Percentiles rank a stretch among this genome's conserved stretches.
phyloP scores from a whole-genome alignment of 1,140 invertebrate genomes.

The Caenorhabditis brenneri region DNA sequence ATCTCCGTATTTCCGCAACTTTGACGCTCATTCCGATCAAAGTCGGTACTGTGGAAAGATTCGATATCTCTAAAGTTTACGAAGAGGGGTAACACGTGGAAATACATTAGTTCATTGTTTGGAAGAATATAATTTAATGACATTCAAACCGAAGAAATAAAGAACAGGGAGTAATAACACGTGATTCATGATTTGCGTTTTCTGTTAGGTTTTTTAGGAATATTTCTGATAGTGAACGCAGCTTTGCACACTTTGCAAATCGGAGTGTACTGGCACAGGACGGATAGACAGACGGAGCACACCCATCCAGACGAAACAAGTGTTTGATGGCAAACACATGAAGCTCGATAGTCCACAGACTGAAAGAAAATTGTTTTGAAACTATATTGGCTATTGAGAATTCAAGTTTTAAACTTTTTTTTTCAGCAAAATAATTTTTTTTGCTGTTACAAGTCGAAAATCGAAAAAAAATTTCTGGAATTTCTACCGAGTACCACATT shows the following conservation, averaged over 20 bases:
- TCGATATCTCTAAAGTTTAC: neutral
- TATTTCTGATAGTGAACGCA: conserved; percentile 73
- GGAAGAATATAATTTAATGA: neutral
- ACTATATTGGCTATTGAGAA: no score
- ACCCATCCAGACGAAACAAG: conserved; percentile 48
- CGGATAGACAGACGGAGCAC: conserved; percentile 87
- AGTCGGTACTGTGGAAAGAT: neutral
- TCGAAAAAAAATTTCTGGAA: no score
- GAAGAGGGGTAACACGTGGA: neutral
- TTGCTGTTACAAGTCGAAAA: no score
- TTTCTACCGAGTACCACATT: no score
- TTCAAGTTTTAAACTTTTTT: no score
- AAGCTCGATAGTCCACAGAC: conserved; percentile 51
- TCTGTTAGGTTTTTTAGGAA: neutral
- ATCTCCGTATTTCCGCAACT: neutral
- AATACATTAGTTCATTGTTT: no score
- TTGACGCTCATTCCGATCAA: neutral
- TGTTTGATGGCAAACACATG: conserved; percentile 49
- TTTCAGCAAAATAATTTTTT: no score
- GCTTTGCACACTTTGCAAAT: conserved; percentile 96
- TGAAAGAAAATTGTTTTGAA: no score
- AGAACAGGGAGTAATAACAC: neutral
- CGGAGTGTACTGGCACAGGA: conserved; percentile 95
- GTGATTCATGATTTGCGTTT: neutral
- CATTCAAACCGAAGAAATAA: no score